Percentiles rank a stretch among this genome's conserved stretches.
Conservation (phyloP, 2,888 invertebrate genomes). For the Iselma pallidipennis region DNA sequence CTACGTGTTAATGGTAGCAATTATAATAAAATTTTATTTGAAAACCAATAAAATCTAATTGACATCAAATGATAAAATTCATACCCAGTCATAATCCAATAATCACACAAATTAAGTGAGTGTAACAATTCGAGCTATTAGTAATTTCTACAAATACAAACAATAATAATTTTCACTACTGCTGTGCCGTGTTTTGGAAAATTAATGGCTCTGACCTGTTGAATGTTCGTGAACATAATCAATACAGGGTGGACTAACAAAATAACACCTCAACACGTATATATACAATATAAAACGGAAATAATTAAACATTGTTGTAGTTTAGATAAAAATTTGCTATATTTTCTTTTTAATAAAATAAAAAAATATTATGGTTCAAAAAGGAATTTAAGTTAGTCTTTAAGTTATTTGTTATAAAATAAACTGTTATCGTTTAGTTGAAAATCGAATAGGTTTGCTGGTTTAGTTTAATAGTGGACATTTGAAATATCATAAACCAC, state of each 20-base stretch:
- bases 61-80: constrained; percentile 9
- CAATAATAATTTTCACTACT: constrained; percentile 19
- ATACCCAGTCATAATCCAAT: constrained; percentile 10
- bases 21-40: constrained; percentile 17
- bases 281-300: neutral
- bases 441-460: constrained; percentile 16
- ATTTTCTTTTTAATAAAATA: neutral
- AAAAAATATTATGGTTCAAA: neutral
- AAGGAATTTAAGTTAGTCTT: neutral
- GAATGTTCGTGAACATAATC: constrained; percentile 13
- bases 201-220: constrained; percentile 26
- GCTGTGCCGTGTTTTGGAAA: constrained; percentile 17
- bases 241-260: constrained; percentile 1
- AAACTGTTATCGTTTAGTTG: neutral
- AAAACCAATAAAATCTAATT: constrained; percentile 15
- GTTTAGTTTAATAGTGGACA: constrained; percentile 31
- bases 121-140: constrained; percentile 12
- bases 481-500: constrained; percentile 29
- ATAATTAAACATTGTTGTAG: neutral
- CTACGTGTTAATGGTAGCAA: neutral
- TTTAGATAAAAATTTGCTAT: neutral
- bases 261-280: neutral
- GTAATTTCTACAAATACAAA: constrained; percentile 11
- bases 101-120: constrained; percentile 20
- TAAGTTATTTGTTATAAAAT: constrained; percentile 4